Conservation (phyloP, 2,797 vertebrate species). For the Bradypodion ventrale region DNA sequence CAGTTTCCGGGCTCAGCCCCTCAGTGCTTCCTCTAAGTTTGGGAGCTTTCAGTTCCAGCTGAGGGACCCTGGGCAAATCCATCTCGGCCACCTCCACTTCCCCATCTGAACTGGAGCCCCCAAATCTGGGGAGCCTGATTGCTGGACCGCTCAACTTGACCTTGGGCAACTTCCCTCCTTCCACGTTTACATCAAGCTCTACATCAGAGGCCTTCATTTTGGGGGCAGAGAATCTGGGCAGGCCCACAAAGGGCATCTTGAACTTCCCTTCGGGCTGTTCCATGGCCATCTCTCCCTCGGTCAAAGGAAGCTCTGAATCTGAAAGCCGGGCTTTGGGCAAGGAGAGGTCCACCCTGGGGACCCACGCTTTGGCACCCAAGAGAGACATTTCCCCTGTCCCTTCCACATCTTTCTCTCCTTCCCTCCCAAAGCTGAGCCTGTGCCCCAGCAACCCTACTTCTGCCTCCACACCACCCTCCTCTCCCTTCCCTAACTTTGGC, state of each 20-base stretch:
- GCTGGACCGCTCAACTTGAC: conserved; percentile 77
- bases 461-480: conserved; percentile 16
- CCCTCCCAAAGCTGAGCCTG: background rate
- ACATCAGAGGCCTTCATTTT: conserved; percentile 61
- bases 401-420: conserved; percentile 19
- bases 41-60: conserved; percentile 68
- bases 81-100: conserved; percentile 61
- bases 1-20: conserved; percentile 53
- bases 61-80: conserved; percentile 48
- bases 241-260: conserved; percentile 62
- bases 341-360: conserved; percentile 68
- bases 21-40: conserved; percentile 59
- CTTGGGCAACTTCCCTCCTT: conserved; percentile 72
- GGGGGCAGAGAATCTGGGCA: conserved; percentile 63
- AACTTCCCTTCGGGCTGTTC: conserved; percentile 61
- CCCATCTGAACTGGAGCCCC: conserved; percentile 75
- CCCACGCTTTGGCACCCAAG: conserved; percentile 50
- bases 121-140: conserved; percentile 81
- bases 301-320: conserved; percentile 46
- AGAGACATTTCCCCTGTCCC: conserved; percentile 32
- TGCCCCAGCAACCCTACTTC: conserved; percentile 1
- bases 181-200: conserved; percentile 64
- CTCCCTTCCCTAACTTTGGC: conserved; percentile 19
- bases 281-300: conserved; percentile 41
- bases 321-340: conserved; percentile 63